Evolutionary conservation across 1,140 invertebrate species (phyloP), one percentile per base, ranked within the genome.

Genomic region (Hylaeus volcanicus): DNA sequence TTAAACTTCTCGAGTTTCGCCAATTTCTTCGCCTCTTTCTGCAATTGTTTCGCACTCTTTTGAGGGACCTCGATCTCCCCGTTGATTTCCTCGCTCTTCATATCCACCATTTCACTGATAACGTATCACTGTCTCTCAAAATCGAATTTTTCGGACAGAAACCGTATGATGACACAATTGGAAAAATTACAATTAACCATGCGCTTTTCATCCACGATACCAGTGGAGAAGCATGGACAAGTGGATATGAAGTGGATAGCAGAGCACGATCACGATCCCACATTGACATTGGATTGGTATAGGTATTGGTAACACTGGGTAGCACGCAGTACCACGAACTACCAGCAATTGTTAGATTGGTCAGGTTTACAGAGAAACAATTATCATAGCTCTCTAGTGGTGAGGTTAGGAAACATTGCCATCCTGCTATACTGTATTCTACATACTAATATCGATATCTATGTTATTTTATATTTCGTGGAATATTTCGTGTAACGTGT

Each of bases 1-100:
- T 98, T 96, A 63, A 99, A 96, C 93, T 99, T 99, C 83, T 98
- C 97, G 79, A 98, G 94, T 91, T 98, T 98, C 0, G 97, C 97
- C 58, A 96, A 95, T 89, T 98, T 98, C 81, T 97, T 96, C 0
- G 97, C 97, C 93, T 98, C 97, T 90, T 98, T 98, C 91, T 98
- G 96, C 56, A 98, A 91, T 90, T 98, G 97, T 91, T 98, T 98
- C 0, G 96, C 96, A 26, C 96, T 96, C 93, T 98, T 98, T 69
- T 94, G 95, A 80, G 95, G 95, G 2, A 89, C 84, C 70, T 85
- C 86, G 43, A 45, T 66, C 83, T 78, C 74, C 3, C 82, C 73
- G 39, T 51, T 79, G 12, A 74, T 69, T 39, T 63, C 45, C 4
- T 88, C 86, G 9, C 26, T 78, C 65, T 82, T 82, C 1, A 74